Conservation (phyloP, 2,888 invertebrate genomes). For the Parnassius glacialis region DNA sequence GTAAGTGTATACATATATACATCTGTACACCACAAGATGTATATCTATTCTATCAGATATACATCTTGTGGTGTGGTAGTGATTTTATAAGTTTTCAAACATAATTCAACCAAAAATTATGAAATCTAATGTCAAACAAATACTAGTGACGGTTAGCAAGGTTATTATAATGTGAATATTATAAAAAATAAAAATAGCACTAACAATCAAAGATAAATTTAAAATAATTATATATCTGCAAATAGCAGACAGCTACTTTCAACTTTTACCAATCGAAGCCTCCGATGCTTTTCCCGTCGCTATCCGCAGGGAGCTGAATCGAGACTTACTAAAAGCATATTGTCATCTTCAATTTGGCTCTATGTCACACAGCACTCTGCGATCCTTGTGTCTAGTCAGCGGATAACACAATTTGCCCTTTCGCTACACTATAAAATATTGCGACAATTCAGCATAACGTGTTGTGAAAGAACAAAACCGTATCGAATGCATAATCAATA, state of each 20-base stretch:
- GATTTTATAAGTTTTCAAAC: too few relatives aligned
- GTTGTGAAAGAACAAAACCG: conserved; percentile 5
- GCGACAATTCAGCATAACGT: conserved; percentile 20
- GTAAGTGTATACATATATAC: too few relatives aligned
- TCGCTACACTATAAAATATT: conserved; percentile 51
- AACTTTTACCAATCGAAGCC: conserved; percentile 35
- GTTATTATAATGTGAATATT: too few relatives aligned
- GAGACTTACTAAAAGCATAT: conserved; percentile 72
- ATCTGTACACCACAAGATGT: too few relatives aligned
- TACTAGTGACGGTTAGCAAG: too few relatives aligned
- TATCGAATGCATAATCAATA: conserved; percentile 4
- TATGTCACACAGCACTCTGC: conserved; percentile 56
- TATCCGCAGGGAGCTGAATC: conserved; percentile 47
- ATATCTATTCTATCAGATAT: too few relatives aligned
- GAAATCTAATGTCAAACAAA: too few relatives aligned
- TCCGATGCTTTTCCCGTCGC: conserved; percentile 55
- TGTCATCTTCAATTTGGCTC: conserved; percentile 70
- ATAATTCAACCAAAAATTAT: too few relatives aligned
- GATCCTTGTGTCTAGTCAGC: conserved; percentile 30
- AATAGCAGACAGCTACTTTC: conserved; percentile 1
- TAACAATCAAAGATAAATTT: neutral
- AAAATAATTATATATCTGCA: neutral
- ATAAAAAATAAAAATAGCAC: too few relatives aligned
- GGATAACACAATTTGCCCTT: conserved; percentile 65
- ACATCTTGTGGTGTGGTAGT: too few relatives aligned